These are phyloP conservation scores for Dreissena polymorpha DNA, from an alignment of 1,140 invertebrate species.

Conservation along the genomic window DNA sequence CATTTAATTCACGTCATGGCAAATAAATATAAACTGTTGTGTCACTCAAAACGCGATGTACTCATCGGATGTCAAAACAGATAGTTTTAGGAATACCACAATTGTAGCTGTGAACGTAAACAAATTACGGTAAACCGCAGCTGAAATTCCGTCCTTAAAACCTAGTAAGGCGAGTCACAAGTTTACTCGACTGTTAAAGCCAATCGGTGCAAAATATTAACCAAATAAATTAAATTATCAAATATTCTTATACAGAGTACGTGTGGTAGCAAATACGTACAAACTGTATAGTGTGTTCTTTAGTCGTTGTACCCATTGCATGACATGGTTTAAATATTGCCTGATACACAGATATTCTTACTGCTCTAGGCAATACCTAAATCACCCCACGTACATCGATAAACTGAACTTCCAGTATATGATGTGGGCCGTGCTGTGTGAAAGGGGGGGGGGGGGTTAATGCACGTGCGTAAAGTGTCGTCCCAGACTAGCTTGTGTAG, in stretches of 20 bases:
- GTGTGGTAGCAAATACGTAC: not conserved
- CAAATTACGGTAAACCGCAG: constrained; percentile 14
- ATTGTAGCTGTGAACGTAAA: not conserved
- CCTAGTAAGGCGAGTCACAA: constrained; percentile 1
- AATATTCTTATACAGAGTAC: not conserved
- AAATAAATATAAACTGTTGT: no score
- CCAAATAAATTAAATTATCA: not conserved
- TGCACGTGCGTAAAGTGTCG: no score
- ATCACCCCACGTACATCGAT: not conserved
- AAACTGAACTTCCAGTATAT: no score
- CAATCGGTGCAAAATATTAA: not conserved
- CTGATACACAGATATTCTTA: not conserved
- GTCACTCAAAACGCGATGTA: no score
- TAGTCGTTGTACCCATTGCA: not conserved
- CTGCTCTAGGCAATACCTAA: not conserved
- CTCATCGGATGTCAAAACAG: constrained; percentile 4
- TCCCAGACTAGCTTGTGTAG: no score
- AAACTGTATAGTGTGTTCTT: not conserved
- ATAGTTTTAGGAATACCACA: not conserved
- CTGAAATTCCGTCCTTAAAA: not conserved
- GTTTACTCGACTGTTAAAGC: constrained; percentile 38
- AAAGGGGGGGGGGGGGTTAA: no score
- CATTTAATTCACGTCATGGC: no score
- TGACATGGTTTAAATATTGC: not conserved
- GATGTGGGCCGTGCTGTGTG: no score